Conservation (phyloP, 2,797 vertebrate species). For the Micrastur ruficollis region DNA sequence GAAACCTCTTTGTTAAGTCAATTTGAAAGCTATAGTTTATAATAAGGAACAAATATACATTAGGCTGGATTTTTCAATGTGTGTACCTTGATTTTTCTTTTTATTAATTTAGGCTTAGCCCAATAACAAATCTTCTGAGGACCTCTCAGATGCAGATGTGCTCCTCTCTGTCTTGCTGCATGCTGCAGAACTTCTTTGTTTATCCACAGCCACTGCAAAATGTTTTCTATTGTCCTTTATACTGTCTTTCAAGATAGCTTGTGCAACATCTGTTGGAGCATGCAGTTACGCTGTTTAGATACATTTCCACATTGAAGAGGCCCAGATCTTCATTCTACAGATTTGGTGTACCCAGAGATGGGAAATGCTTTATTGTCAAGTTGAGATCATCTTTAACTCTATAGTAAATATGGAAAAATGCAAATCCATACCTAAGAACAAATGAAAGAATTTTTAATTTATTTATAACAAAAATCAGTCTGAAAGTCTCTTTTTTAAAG, state of each 20-base stretch:
- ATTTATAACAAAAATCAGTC: not conserved
- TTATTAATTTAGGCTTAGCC: not conserved
- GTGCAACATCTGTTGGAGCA: rapidly evolving
- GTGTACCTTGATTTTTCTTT: not conserved
- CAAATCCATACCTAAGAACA: not conserved
- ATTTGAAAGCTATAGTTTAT: not conserved
- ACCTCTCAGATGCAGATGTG: not conserved
- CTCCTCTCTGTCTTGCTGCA: not conserved
- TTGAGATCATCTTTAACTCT: not conserved
- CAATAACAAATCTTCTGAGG: not conserved
- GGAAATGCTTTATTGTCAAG: not conserved
- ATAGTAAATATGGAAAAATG: not conserved
- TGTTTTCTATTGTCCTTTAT: not conserved
- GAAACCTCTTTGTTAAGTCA: not conserved
- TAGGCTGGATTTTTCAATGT: not conserved
- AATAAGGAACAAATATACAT: not conserved
- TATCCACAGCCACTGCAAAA: not conserved
- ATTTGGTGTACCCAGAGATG: not conserved
- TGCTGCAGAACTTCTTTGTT: not conserved
- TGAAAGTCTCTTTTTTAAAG: not conserved
- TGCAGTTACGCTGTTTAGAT: not conserved
- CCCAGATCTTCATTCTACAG: not conserved
- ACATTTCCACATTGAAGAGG: not conserved
- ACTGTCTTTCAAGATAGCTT: not conserved
- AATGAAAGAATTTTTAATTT: not conserved